phyloP scores from a whole-genome alignment of 1,140 invertebrate genomes.

The Bombus affinis region DNA sequence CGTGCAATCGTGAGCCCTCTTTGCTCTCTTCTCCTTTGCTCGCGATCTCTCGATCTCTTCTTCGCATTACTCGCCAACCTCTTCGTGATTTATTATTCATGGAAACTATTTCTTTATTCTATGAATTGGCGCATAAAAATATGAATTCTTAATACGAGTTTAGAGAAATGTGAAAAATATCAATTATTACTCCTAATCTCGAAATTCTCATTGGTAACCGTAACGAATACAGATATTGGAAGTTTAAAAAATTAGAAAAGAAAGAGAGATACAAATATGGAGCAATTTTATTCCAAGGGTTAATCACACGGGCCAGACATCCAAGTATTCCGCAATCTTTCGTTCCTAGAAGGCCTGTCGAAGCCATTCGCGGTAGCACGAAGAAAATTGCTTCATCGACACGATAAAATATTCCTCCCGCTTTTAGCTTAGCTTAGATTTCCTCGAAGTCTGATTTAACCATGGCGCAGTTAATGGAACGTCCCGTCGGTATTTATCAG shows the following conservation, averaged over 20 bases:
- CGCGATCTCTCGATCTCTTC: not conserved
- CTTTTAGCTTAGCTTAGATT: not conserved
- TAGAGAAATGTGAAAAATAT: not conserved
- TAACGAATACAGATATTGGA: not conserved
- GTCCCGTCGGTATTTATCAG: conserved; percentile 52
- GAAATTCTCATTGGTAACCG: not conserved
- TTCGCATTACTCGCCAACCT: not conserved
- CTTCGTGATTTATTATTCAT: conserved; percentile 10
- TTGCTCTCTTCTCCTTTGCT: not conserved
- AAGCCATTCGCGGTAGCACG: conserved; percentile 1
- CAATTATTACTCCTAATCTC: not conserved
- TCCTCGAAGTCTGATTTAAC: conserved; percentile 25
- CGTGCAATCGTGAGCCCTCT: conserved; percentile 57
- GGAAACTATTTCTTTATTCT: not conserved
- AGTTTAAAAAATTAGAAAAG: not conserved
- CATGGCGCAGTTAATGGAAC: conserved; percentile 24
- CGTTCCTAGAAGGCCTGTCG: conserved; percentile 12
- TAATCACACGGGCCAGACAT: not conserved
- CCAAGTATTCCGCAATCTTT: too few species aligned
- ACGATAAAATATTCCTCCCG: conserved; percentile 16
- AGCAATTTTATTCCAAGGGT: not conserved
- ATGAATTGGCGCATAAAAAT: not conserved
- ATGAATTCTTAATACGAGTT: not conserved
- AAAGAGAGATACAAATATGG: not conserved
- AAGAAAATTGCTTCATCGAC: conserved; percentile 17